Evolutionary conservation across 2,797 vertebrate species (phyloP), one percentile per base, ranked within the genome.

Genomic region (Macropus fuliginosus): DNA sequence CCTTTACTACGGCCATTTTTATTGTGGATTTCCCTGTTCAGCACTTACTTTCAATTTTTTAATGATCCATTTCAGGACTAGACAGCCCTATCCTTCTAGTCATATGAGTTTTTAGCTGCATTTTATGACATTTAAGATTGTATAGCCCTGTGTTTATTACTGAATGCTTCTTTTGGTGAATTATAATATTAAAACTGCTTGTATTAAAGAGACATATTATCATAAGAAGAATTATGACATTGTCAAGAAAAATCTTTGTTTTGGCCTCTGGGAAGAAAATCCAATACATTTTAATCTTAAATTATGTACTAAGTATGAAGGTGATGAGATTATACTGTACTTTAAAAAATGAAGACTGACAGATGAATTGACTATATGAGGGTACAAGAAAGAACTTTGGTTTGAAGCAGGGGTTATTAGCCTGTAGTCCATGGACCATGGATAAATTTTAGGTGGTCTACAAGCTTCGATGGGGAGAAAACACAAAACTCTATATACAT

Each of bases 11-110:
- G 96, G 95, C 92, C 95, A 93, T 97, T 96, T 97, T 97, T 94
- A 93, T 96, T 92, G 94, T 96, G 92, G 92, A 97, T 96, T 96
- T 97, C 96, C 95, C 95, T 96, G 40, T 93, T 96, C 91, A 46
- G 93, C 93, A 93, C 93, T 97, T 97, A 96, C 94, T 95, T 97
- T 95, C 96, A 97, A 93, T 96, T 96, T 97, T 96, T 96, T 92
- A 95, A 96, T 97, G 95, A 97, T 97, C 92, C 95, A 93, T 98
- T 97, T 96, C 66, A 92, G 94, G 57, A 94, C 59, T 92, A 97
- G 95, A 96, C 92, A 98, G 96, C 95, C 95, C 94, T 96, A 94
- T 97, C 96, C 96, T 96, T 95, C 91, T 59, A 96, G 92, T 93
- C 92, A 92, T 54, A 93, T 56, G 95, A 96, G 89, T 50, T 97